These are phyloP conservation scores for Halictus rubicundus DNA, from an alignment of 1,140 invertebrate species.

Conservation along the genomic window DNA sequence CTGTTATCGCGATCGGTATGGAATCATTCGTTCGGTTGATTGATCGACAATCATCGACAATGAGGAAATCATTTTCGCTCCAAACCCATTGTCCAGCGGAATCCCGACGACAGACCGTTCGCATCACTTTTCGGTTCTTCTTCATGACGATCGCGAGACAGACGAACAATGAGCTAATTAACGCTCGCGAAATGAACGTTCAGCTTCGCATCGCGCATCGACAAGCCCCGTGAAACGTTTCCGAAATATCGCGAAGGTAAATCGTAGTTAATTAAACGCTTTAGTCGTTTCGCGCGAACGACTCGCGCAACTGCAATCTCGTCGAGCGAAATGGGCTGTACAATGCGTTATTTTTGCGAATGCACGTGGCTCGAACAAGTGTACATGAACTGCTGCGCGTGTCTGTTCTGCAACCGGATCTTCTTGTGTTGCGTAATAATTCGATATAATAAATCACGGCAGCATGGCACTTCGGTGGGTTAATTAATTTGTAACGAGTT, in stretches of 20 bases:
- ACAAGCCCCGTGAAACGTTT: neutral
- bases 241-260: neutral
- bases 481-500: conserved; percentile 68
- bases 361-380: neutral
- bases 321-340: too few species aligned
- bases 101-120: neutral
- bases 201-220: neutral
- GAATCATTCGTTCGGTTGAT: too few species aligned
- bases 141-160: neutral
- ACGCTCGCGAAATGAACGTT: conserved; percentile 4
- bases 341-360: neutral
- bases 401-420: neutral
- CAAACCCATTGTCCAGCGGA: neutral
- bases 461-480: conserved; percentile 44
- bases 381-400: neutral
- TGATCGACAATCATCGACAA: too few species aligned
- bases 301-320: neutral
- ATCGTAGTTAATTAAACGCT: conserved; percentile 1
- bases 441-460: conserved; percentile 54
- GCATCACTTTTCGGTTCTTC: neutral
- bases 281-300: neutral
- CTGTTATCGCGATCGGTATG: too few species aligned
- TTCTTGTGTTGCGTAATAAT: conserved; percentile 19
- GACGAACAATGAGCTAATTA: neutral
- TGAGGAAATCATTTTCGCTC: neutral